Evolutionary conservation across 1,140 invertebrate genomes (phyloP).

Genomic region (Zaprionus tsacasi): DNA sequence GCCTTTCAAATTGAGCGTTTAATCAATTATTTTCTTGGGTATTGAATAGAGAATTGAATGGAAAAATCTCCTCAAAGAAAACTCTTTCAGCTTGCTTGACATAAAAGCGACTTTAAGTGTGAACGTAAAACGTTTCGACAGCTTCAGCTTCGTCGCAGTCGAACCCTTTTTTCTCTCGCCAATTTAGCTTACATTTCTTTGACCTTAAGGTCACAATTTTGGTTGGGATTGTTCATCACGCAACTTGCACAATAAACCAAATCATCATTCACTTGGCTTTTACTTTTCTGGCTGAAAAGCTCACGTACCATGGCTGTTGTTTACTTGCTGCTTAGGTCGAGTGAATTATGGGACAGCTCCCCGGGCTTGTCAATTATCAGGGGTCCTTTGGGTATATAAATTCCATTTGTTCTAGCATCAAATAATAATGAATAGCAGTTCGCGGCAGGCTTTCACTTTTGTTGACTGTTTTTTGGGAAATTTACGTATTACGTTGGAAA

Average conservation of each 20-base stretch:
- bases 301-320: slow-evolving; percentile 8
- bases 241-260: slow-evolving; percentile 36
- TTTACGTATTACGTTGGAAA: slow-evolving; percentile 28
- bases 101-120: slow-evolving; percentile 12
- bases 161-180: slow-evolving; percentile 27
- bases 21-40: background rate
- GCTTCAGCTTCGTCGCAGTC: slow-evolving; percentile 4
- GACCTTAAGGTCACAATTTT: slow-evolving; percentile 35
- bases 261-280: slow-evolving; percentile 29
- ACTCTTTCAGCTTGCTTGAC: slow-evolving; percentile 1
- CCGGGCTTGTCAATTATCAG: slow-evolving; percentile 46
- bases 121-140: slow-evolving; percentile 35
- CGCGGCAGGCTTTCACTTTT: slow-evolving; percentile 34
- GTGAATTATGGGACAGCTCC: slow-evolving; percentile 34
- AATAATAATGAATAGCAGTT: slow-evolving; percentile 45
- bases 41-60: background rate
- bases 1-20: background rate
- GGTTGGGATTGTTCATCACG: slow-evolving; percentile 21
- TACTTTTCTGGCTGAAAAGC: background rate
- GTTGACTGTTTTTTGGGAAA: slow-evolving; percentile 1
- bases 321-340: slow-evolving; percentile 18
- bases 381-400: slow-evolving; percentile 40
- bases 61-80: background rate
- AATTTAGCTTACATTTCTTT: slow-evolving; percentile 22
- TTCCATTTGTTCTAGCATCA: slow-evolving; percentile 46